A percentile compares a stretch with the other conserved stretches of the same genome.
phyloP scores from a whole-genome alignment of 1,140 invertebrate species.

The Neodiprion fabricii region DNA sequence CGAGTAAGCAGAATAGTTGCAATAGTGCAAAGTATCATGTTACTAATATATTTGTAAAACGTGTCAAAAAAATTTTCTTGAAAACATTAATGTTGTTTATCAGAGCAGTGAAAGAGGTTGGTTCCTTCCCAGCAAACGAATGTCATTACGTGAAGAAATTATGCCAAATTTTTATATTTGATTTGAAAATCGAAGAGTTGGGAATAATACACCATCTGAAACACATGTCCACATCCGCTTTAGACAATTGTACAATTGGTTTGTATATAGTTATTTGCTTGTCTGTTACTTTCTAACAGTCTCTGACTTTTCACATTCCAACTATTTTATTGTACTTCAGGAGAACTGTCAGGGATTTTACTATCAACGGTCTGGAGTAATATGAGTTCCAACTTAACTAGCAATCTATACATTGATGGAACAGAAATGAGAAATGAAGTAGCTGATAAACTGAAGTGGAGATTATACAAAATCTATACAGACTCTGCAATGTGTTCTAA shows the following conservation, averaged over 20 bases:
- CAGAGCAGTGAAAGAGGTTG: not conserved
- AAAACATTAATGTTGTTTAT: too few relatives aligned
- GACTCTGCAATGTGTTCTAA: conserved; percentile 37
- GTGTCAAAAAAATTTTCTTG: not conserved
- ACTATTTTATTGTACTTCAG: not conserved
- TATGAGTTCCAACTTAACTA: not conserved
- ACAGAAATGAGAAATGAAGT: conserved; percentile 19
- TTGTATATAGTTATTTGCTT: not conserved
- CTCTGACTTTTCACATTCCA: not conserved
- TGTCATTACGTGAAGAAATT: not conserved
- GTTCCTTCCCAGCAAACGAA: not conserved
- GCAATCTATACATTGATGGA: not conserved
- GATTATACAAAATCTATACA: conserved; percentile 28
- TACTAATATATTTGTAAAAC: not conserved
- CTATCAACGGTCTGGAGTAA: not conserved
- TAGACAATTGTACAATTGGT: not conserved
- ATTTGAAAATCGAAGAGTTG: not conserved
- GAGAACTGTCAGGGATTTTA: not conserved
- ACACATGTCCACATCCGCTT: not conserved
- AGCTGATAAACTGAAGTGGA: not conserved
- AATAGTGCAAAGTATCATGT: conserved; percentile 13
- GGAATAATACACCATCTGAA: not conserved
- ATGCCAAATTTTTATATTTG: not conserved
- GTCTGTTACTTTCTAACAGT: not conserved
- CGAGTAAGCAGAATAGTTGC: conserved; percentile 27